Evolutionary conservation across 2,797 vertebrate species (phyloP).

Genomic region (Denticeps clupeoides): DNA sequence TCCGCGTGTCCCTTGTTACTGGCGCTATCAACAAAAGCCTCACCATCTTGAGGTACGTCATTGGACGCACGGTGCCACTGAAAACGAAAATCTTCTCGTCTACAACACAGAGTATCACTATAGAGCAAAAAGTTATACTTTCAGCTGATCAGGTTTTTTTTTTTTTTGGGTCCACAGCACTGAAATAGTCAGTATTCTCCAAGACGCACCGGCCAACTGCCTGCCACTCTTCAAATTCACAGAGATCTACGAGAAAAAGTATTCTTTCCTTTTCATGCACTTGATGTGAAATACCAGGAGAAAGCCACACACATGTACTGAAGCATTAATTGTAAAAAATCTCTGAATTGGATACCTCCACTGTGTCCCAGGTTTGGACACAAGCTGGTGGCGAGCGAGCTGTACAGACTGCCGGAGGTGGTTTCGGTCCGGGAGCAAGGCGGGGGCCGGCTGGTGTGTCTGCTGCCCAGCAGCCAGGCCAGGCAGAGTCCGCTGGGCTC

Average conservation of each 20-base stretch:
- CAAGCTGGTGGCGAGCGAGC: constrained; percentile 73
- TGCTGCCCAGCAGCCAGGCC: constrained; percentile 75
- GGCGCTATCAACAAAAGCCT: constrained; percentile 76
- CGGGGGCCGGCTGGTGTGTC: constrained; percentile 75
- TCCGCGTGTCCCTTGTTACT: constrained; percentile 84
- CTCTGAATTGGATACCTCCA: no score
- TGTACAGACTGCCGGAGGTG: constrained; percentile 79
- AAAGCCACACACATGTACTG: neutral
- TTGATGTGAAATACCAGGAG: neutral
- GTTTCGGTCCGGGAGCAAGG: constrained; percentile 85
- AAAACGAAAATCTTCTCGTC: no score
- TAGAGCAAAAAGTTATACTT: neutral
- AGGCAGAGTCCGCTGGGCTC: constrained; percentile 86
- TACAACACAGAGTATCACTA: no score
- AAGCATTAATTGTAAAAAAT: no score
- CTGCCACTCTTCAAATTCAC: constrained; percentile 89
- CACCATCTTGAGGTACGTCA: constrained; percentile 77
- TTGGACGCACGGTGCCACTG: no score
- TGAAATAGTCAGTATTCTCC: constrained; percentile 79
- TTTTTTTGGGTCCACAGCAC: constrained; percentile 52
- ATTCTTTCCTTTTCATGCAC: neutral
- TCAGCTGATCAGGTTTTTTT: neutral
- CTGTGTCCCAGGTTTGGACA: constrained; percentile 66
- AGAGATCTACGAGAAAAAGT: constrained; percentile 96
- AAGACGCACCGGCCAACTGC: constrained; percentile 89